phyloP scores from a whole-genome alignment of 2,113 vertebrate species.

The Rhinogobius similis region DNA sequence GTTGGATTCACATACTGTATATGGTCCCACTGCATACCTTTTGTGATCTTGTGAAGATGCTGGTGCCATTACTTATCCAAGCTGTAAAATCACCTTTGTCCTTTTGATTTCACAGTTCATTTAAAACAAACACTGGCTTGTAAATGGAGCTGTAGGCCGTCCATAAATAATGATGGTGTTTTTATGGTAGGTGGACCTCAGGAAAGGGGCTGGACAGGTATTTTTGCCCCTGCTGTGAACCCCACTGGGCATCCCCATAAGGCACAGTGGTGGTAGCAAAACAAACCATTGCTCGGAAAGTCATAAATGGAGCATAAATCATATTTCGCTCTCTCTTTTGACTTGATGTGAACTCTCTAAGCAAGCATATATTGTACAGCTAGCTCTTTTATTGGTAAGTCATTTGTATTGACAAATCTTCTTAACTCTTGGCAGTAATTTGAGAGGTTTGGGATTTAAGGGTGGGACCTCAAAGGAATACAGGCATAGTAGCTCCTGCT shows the following conservation, averaged over 20 bases:
- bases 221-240: constrained; percentile 62
- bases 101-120: constrained; percentile 27
- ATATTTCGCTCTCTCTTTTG: neutral
- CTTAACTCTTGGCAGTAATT: constrained; percentile 38
- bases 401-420: constrained; percentile 18
- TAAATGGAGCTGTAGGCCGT: constrained; percentile 46
- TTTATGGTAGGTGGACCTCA: constrained; percentile 54
- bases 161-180: constrained; percentile 55
- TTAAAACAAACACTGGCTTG: constrained; percentile 35
- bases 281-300: constrained; percentile 21
- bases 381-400: constrained; percentile 37
- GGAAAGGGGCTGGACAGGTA: constrained; percentile 51
- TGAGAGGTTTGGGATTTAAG: constrained; percentile 59
- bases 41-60: neutral
- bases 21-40: neutral
- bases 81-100: constrained; percentile 30
- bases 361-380: constrained; percentile 1
- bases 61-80: constrained; percentile 20
- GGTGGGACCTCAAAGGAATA: constrained; percentile 26
- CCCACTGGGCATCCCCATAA: constrained; percentile 49
- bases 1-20: neutral
- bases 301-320: constrained; percentile 11
- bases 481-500: constrained; percentile 54
- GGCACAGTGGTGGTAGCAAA: constrained; percentile 36
- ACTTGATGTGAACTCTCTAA: constrained; percentile 7